Evolutionary conservation across 1,140 invertebrate species (phyloP).

Genomic region (Triops longicaudatus): DNA sequence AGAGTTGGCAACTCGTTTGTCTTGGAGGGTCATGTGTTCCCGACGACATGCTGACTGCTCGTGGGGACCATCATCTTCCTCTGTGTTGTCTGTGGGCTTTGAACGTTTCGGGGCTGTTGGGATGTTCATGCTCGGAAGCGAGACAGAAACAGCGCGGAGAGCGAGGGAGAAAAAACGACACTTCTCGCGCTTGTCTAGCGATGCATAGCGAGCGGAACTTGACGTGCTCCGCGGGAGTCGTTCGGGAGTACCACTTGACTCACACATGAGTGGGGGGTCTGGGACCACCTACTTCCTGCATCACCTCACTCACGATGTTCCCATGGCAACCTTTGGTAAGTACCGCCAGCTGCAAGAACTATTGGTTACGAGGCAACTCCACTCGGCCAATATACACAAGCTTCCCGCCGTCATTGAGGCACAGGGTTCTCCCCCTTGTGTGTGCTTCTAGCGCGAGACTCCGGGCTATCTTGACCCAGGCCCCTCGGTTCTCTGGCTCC

Average conservation of each 20-base stretch:
- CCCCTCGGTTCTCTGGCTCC: not conserved
- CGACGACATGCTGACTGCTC: conserved; percentile 6
- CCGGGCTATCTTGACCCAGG: conserved; percentile 9
- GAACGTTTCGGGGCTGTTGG: not conserved
- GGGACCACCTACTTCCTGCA: conserved; percentile 10
- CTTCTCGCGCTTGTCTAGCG: conserved; percentile 13
- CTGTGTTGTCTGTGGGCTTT: not conserved
- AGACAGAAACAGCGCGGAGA: not conserved
- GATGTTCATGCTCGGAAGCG: not conserved
- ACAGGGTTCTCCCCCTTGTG: not conserved
- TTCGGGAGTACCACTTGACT: conserved; percentile 14
- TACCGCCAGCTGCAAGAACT: conserved; percentile 14
- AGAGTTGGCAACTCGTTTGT: conserved; percentile 6
- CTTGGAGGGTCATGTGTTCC: not conserved
- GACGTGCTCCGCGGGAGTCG: conserved; percentile 13
- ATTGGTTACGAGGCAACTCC: conserved; percentile 14
- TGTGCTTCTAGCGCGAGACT: too few species aligned
- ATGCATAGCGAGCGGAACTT: conserved; percentile 5
- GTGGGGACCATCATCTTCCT: not conserved
- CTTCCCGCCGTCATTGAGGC: not conserved
- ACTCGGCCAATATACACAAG: conserved; percentile 14
- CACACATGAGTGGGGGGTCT: conserved; percentile 13
- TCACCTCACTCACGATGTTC: conserved; percentile 10
- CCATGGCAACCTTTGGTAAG: conserved; percentile 14
- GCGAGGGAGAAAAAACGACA: not conserved